Evolutionary conservation across 2,888 invertebrate genomes (phyloP).

Genomic region (Antheraea yamamai): DNA sequence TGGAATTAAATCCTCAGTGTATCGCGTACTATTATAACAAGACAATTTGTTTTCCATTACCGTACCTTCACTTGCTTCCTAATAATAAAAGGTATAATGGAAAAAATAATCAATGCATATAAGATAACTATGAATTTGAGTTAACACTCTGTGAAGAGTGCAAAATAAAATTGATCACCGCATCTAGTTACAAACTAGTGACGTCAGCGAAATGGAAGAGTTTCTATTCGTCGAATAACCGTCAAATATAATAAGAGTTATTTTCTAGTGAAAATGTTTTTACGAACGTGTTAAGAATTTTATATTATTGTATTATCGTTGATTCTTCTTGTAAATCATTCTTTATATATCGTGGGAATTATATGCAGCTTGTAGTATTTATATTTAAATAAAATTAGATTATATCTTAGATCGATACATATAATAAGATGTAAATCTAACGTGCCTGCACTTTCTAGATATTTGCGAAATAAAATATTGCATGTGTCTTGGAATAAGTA

Average conservation of each 20-base stretch:
- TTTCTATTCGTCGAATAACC: background rate
- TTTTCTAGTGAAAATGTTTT: background rate
- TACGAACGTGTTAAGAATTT: background rate
- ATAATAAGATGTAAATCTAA: no score
- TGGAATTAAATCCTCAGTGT: no score
- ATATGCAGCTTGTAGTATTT: background rate
- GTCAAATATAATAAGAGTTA: background rate
- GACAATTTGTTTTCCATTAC: background rate
- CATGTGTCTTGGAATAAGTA: no score
- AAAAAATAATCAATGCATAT: background rate
- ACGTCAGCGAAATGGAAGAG: constrained; percentile 42
- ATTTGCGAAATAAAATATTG: no score
- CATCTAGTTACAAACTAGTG: constrained; percentile 77
- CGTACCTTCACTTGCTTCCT: background rate
- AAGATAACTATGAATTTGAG: constrained; percentile 37
- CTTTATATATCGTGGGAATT: background rate
- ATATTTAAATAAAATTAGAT: background rate
- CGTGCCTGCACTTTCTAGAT: no score
- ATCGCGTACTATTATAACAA: no score
- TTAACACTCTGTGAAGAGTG: constrained; percentile 45
- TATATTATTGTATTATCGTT: no score
- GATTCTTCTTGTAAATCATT: no score
- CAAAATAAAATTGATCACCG: constrained; percentile 73
- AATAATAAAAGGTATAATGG: background rate
- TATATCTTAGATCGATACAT: background rate